Evolutionary conservation across 1,140 invertebrate species (phyloP), one percentile per base, ranked within the genome.

Genomic region (Ceratina japonica): DNA sequence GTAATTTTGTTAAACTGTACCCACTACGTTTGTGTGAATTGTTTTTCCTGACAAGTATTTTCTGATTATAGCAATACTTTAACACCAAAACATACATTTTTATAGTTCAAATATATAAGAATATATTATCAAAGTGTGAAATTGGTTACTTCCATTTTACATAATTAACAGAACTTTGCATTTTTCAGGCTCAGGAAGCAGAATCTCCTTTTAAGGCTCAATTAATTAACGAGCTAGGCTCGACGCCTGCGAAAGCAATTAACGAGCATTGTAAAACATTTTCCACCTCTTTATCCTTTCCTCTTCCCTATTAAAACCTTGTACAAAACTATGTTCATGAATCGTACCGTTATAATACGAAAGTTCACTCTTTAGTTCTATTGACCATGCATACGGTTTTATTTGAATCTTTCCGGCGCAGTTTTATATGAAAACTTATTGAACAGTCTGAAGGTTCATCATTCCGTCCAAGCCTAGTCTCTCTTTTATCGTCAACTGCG

Each of bases 401-500:
- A 80, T 84, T 56, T 37, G 10, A 65, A 74, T 18, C 51, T 74
- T 64, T 37, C 56, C 61, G 20, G 44, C 52, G 18, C 59, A 65
- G 73, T 37, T 73, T 68, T 61, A 62, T 56, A 75, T 37, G 24
- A 72, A 78, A 73, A 49, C 37, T 85, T 85, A 87, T 56, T 64
- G 68, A 74, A 86, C 80, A 75, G 49, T 74, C 20, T 51, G 66
- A 2, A 84, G 68, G 66, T 79, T 82, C 37, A 87, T 84, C 18
- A 92, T 86, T n/a, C 92, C 82, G n/a, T 95, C 93, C 27, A 94
- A 91, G 58, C 96, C 96, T 90, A 98, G 93, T 88, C 95, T 95
- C 82, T 96, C 94, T 10, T 95, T 95, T 22, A 98, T 95, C 90
- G 95, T 96, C 52, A 96, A 91, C 91, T 99, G 98, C 31, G 97